Conservation (phyloP, 2,797 vertebrate genomes). For the Pangasius mekongensis region DNA sequence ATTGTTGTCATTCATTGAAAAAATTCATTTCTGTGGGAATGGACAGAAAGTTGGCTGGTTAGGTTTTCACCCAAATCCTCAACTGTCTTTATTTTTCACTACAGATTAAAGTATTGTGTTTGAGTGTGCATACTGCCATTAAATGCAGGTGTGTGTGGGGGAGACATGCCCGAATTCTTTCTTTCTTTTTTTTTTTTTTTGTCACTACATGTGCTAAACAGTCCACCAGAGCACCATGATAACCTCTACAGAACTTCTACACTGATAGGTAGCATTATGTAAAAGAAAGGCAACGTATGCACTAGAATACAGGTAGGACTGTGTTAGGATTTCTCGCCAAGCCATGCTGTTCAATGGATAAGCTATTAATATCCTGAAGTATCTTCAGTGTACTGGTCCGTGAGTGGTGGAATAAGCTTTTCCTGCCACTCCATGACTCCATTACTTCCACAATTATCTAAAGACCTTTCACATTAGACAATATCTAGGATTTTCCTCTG, state of each 20-base stretch:
- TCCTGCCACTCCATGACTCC: neutral
- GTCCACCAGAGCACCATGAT: neutral
- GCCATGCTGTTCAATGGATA: neutral
- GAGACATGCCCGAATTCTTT: neutral
- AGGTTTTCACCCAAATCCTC: neutral
- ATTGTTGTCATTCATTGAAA: too few relatives aligned
- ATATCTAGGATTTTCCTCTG: neutral
- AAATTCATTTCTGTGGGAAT: neutral
- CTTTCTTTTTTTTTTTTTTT: neutral
- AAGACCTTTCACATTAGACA: neutral
- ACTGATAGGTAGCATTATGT: neutral
- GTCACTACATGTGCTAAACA: neutral
- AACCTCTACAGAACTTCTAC: neutral
- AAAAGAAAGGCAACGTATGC: neutral
- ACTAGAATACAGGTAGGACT: neutral
- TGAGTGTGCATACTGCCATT: neutral
- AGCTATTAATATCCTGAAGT: neutral
- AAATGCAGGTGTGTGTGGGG: too few relatives aligned
- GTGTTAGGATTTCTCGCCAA: neutral
- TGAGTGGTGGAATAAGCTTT: neutral
- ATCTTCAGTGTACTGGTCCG: neutral
- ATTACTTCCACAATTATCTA: neutral
- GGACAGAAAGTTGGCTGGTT: neutral
- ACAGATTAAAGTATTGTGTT: neutral
- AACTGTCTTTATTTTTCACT: neutral